Conservation (phyloP, 2,888 invertebrate species). For the Eristalis intricaria region DNA sequence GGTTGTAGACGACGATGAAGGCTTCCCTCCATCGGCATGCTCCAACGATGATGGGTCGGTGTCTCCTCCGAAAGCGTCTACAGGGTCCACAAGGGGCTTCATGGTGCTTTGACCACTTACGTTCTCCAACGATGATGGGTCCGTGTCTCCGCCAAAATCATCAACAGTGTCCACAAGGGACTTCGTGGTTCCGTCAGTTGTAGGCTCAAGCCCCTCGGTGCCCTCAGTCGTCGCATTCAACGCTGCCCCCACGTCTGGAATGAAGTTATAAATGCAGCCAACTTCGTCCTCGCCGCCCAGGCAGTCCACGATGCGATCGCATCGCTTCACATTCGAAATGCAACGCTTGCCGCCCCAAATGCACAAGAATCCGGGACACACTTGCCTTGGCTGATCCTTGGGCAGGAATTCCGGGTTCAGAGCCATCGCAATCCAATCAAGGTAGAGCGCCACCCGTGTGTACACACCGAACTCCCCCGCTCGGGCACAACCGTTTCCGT, state of each 20-base stretch:
- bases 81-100: neutral
- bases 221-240: slow-evolving; percentile 60
- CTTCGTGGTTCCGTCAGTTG: neutral
- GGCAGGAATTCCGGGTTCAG: slow-evolving; percentile 79
- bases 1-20: neutral
- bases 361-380: slow-evolving; percentile 89
- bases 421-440: slow-evolving; percentile 86
- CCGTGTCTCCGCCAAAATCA: slow-evolving; percentile 27
- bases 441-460: slow-evolving; percentile 88
- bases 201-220: neutral
- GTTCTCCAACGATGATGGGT: slow-evolving; percentile 35
- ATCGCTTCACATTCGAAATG: slow-evolving; percentile 85
- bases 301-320: slow-evolving; percentile 89
- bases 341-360: slow-evolving; percentile 86
- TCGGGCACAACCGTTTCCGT: slow-evolving; percentile 92
- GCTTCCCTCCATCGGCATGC: neutral
- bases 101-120: neutral
- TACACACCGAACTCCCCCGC: slow-evolving; percentile 91
- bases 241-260: slow-evolving; percentile 76
- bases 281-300: slow-evolving; percentile 91
- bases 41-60: slow-evolving; percentile 48
- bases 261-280: slow-evolving; percentile 83
- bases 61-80: slow-evolving; percentile 5
- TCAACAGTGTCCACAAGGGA: neutral
- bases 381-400: slow-evolving; percentile 82